Base-by-base conservation (phyloP, 2,888 invertebrate species). In the Chirona hameri region DNA sequence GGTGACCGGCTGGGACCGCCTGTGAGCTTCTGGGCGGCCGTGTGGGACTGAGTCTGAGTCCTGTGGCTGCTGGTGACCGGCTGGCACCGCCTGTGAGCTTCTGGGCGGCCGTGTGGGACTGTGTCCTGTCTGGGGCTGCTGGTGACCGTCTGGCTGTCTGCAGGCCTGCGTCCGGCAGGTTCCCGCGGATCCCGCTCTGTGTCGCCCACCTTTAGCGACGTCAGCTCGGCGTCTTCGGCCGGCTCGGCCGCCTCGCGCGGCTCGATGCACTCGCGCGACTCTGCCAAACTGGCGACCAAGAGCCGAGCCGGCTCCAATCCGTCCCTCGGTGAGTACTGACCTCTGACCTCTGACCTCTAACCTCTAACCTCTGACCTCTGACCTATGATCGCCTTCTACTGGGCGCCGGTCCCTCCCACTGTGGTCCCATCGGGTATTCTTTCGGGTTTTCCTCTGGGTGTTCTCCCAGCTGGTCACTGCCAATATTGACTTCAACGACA, bases 241-340 rank as follows among this genome's bases (percentile, higher is more conserved):
- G 12, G 46, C 21, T 76, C 76, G 24, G 21, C 14, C 21, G 76
- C 39, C 31, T 72, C 72, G 39, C 31, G 31, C 3, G 72, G 72
- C 39, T 76, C 76, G 21, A 76, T 76, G 76, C 31, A 76, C 76
- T 76, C 76, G 76, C 46, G 46, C 46, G 76, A 10, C 76, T 76
- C 76, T 39, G 21, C 39, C 46, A 9, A 7, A 24, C 39, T 21
- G 46, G 76, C 76, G 14, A 24, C 46, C 39, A 24, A 24, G 27
- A 14, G 39, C 24, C 76, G 76, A 24, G 5, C 39, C 46, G 76
- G 76, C 46, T 76, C 76, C 76, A 46, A 24, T 0, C 76, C 46
- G 10, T 76, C 76, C 0, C 76, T 46, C 39, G 76, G 76, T 76
- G 46, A 76, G 76, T 76, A n/a, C 69, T 12, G 69, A 60, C 60